Base-by-base conservation (phyloP, 2,113 vertebrate species). In the Tympanuchus pallidicinctus region DNA sequence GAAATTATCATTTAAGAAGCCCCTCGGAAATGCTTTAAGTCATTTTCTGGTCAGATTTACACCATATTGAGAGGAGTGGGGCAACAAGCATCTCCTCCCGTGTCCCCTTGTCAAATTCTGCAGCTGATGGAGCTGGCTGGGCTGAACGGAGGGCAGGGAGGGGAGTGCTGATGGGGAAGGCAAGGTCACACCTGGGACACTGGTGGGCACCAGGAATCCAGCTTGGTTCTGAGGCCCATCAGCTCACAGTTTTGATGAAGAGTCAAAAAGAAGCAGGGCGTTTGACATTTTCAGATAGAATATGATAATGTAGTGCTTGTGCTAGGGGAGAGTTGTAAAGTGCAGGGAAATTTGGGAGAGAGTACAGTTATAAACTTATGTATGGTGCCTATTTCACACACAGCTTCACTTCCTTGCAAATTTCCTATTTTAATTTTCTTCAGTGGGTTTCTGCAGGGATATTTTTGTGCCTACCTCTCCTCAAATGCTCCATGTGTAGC, bases 361-460 rank as follows among this genome's bases (percentile, higher is more conserved):
- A 21, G 40, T 84, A 3, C 3, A 47, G 63, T 65, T 92, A 82
- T 66, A 95, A 93, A 84, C 8, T 52, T 13, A 71, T 40, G 71
- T 13, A 24, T 24, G 8, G 71, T 34, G 6, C 69, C 79, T 48
- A 0, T 73, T 79, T 64, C 79, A 59, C 76, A 50, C 4, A 3
- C 80, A 71, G 90, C 82, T 80, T 91, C 8, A 0, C 67, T 77
- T 91, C 56, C 83, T 69, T 47, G 70, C 61, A 0, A 90, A 32
- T 89, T 84, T 94, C 59, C 86, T 92, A 94, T 90, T 95, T 96
- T 86, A 78, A 63, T 91, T 87, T 82, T 57, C 83, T 91, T 88
- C 87, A 72, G 88, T 84, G 93, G 42, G 13, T 77, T 93, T 94
- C 54, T 66, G 76, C 92, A 34, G 13, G 27, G 88, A 76, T 82